Conservation (phyloP, 2,888 invertebrate species). For the Aphodius granarius region DNA sequence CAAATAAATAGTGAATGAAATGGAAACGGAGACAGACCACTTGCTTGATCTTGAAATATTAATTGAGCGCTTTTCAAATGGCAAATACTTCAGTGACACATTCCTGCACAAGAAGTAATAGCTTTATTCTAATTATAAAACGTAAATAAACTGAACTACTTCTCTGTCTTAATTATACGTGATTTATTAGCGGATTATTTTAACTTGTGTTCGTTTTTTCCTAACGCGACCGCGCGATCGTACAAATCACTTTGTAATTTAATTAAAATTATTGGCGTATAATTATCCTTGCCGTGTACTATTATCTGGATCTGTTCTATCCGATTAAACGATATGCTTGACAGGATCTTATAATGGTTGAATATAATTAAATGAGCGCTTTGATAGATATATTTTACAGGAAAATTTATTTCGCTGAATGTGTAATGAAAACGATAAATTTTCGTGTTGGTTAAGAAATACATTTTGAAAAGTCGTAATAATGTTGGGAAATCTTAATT, state of each 20-base stretch:
- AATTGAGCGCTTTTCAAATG: neutral
- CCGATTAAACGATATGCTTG: neutral
- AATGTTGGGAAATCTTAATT: neutral
- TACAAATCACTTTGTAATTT: neutral
- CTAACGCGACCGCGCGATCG: neutral
- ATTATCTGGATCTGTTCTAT: neutral
- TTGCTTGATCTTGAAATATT: neutral
- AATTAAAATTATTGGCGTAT: neutral
- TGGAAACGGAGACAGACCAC: neutral
- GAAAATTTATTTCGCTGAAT: neutral
- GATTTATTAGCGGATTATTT: neutral
- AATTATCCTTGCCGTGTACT: neutral
- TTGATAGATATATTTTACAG: neutral
- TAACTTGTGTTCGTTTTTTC: neutral
- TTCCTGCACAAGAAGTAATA: neutral
- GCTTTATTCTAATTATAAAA: neutral
- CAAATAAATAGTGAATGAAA: neutral
- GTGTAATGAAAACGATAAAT: neutral
- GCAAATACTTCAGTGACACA: neutral
- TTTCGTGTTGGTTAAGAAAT: neutral
- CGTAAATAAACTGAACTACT: neutral
- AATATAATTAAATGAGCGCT: neutral
- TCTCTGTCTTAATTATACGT: neutral
- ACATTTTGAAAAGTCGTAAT: neutral
- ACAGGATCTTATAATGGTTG: neutral